Base-by-base conservation (phyloP, 1,140 invertebrate species). In the Halictus rubicundus region DNA sequence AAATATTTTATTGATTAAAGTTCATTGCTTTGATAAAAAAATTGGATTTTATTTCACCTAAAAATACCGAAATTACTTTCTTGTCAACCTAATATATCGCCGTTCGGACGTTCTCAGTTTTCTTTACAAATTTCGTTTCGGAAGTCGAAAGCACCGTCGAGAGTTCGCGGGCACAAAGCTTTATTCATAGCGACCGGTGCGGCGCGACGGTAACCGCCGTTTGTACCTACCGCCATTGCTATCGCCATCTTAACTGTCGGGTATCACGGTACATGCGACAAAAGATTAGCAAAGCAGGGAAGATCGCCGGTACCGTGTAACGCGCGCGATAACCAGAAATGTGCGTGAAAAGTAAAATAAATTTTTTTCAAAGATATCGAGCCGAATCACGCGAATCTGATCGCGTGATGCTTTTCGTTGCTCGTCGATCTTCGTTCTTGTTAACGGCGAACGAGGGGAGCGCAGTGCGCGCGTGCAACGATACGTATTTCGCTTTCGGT, bases 181-280 rank as follows among this genome's bases (percentile, higher is more conserved):
- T 78, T 73, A 72, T 78, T 78, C 76, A 72, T 72, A 73, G 61
- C 25, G 60, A 49, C 42, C 14, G 9, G 42, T 9, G 3, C 42
- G 42, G 2, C 10, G 42, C 76, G 60, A 60, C 68, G 68, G 46
- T 65, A 57, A 73, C 69, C 23, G 46, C 37, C 49, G 69, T 72
- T 77, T 46, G 46, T 60, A 68, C 14, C 60, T 49, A 70, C 66
- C 42, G 66, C 66, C 66, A 49, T 77, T 70, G 66, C 66, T 61
- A 77, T 77, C 42, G 68, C 75, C 68, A 77, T 77, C 75, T 70
- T 77, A 69, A 57, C 54, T 57, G 42, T 27, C 39, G n/a, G 52
- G 37, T 77, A 49, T 59, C 75, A 52, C 12, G 39, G 39, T 42
- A 27, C 27, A 5, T 37, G 16, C 27, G 27, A 52, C 57, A 21